These are phyloP conservation scores for Tragelaphus eurycerus DNA, from an alignment of 2,797 vertebrate species.

Conservation along the genomic window DNA sequence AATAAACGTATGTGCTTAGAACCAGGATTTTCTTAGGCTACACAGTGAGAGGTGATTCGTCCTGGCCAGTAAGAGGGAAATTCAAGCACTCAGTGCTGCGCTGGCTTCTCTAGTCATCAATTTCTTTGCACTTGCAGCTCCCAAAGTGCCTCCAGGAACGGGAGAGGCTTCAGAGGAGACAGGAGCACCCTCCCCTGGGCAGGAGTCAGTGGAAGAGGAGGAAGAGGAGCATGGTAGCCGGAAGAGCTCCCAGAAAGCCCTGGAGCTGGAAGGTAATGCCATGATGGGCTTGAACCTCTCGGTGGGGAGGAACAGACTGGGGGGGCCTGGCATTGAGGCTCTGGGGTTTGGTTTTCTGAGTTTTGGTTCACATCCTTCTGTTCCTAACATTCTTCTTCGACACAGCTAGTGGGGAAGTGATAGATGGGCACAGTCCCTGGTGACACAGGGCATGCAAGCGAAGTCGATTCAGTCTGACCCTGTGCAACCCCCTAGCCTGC, in stretches of 20 bases:
- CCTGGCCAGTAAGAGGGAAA: neutral
- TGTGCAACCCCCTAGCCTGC: neutral
- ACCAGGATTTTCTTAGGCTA: neutral
- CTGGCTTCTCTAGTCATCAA: neutral
- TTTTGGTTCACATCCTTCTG: neutral
- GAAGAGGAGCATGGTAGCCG: conserved; percentile 37
- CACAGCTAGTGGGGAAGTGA: neutral
- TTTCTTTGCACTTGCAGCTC: conserved; percentile 49
- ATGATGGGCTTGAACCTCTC: fast-evolving
- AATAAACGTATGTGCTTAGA: neutral
- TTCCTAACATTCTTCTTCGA: neutral
- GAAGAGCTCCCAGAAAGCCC: conserved; percentile 55
- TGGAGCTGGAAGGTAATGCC: conserved; percentile 84
- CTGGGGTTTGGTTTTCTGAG: neutral
- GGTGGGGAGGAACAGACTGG: neutral
- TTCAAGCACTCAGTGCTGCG: neutral
- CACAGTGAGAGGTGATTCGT: neutral
- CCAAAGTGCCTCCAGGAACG: neutral
- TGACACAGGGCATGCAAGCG: neutral
- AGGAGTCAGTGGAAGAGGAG: conserved; percentile 58
- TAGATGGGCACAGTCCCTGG: neutral
- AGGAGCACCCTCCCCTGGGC: neutral
- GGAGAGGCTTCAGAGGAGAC: neutral
- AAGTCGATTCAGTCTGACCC: neutral
- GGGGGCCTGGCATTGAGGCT: neutral